Conservation (phyloP, 2,888 invertebrate species). For the Brenthis daphne region DNA sequence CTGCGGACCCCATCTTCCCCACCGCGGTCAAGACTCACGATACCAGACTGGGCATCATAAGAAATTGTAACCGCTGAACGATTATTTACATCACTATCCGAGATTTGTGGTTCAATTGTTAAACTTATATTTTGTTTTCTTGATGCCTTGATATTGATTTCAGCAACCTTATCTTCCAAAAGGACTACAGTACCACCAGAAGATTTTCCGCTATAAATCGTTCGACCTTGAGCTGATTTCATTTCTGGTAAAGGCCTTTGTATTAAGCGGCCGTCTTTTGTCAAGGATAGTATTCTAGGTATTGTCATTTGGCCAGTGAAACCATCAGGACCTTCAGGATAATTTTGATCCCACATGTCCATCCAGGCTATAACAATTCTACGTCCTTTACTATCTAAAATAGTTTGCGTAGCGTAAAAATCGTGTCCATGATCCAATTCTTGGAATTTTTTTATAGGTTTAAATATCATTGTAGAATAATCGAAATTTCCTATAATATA, state of each 20-base stretch:
- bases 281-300: conserved; percentile 57
- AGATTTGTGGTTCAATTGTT: conserved; percentile 49
- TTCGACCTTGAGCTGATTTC: conserved; percentile 39
- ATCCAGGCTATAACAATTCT: conserved; percentile 69
- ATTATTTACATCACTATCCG: conserved; percentile 24
- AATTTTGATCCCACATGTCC: conserved; percentile 70
- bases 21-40: conserved; percentile 60
- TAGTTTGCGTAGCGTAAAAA: conserved; percentile 72
- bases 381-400: conserved; percentile 50
- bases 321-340: conserved; percentile 63
- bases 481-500: conserved; percentile 71
- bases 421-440: conserved; percentile 71
- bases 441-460: conserved; percentile 50
- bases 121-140: conserved; percentile 47
- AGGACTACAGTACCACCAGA: conserved; percentile 39
- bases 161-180: conserved; percentile 55
- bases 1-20: conserved; percentile 59
- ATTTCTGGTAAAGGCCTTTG: conserved; percentile 60
- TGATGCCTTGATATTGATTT: conserved; percentile 51
- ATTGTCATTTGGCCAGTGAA: conserved; percentile 71
- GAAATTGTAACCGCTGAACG: conserved; percentile 47
- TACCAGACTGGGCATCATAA: conserved; percentile 49
- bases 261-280: conserved; percentile 48
- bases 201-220: conserved; percentile 47
- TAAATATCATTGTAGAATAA: conserved; percentile 55